phyloP scores from a whole-genome alignment of 2,888 invertebrate genomes.

The Osedax frankpressi region DNA sequence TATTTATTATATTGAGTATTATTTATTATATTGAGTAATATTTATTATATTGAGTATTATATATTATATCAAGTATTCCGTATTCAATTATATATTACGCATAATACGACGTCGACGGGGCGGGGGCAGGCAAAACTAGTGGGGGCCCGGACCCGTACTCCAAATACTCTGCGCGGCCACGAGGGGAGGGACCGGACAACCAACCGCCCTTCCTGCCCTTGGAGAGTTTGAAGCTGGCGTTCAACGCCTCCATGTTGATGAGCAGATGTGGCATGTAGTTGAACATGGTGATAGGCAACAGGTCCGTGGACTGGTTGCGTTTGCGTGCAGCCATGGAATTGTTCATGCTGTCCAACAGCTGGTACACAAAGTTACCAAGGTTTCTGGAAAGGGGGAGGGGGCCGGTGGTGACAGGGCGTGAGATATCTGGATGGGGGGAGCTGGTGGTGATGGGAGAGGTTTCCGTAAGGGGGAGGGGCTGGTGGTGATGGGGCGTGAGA shows the following conservation, averaged over 20 bases:
- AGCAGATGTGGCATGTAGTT: conserved; percentile 76
- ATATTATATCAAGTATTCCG: no score
- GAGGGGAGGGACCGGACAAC: no score
- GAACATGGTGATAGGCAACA: conserved; percentile 66
- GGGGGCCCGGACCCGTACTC: no score
- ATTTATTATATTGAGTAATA: no score
- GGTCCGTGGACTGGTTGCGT: conserved; percentile 23
- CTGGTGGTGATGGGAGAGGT: neutral
- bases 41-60: no score
- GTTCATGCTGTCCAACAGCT: neutral
- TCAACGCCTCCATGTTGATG: conserved; percentile 62
- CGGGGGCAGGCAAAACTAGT: no score
- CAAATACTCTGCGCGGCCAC: no score
- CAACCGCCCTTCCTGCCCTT: conserved; percentile 58
- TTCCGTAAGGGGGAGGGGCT: neutral
- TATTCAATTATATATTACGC: no score
- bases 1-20: no score
- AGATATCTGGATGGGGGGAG: neutral
- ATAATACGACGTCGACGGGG: no score
- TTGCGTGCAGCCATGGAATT: neutral
- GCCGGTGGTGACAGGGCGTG: neutral
- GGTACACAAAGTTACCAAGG: neutral
- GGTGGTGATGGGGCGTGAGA: neutral
- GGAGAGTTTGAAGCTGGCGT: conserved; percentile 65
- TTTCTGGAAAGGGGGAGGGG: neutral